These are phyloP conservation scores for Formicarius rufipectus DNA, from an alignment of 2,113 vertebrate genomes.

Conservation along the genomic window DNA sequence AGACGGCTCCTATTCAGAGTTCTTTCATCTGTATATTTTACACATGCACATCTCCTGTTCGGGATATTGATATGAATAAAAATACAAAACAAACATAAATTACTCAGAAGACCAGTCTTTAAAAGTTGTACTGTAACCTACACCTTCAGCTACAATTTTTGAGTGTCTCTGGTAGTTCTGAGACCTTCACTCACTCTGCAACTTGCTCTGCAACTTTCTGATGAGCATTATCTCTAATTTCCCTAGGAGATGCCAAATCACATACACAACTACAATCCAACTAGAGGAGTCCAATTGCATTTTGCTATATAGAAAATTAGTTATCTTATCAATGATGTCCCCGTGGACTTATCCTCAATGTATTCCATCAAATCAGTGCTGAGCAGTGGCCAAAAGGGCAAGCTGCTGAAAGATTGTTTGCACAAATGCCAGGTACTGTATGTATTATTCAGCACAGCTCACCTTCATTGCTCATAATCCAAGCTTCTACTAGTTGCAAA, in stretches of 20 bases:
- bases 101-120: not conserved
- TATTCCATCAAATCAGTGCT: conserved; percentile 45
- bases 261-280: not conserved
- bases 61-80: not conserved
- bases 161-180: not conserved
- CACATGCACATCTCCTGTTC: not conserved
- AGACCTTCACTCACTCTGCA: not conserved
- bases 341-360: not conserved
- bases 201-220: not conserved
- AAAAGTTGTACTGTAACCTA: not conserved
- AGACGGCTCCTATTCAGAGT: not conserved
- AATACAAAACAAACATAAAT: not conserved
- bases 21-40: not conserved
- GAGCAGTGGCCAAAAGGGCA: conserved; percentile 36
- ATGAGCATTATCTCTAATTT: conserved; percentile 22
- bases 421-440: conserved; percentile 7
- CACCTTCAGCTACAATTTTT: not conserved
- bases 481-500: not conserved
- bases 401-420: not conserved
- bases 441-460: conserved; percentile 1
- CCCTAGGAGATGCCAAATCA: conserved; percentile 41
- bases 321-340: conserved; percentile 13
- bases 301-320: conserved; percentile 24
- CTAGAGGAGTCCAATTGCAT: not conserved
- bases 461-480: not conserved